A percentile compares a stretch with the other conserved stretches of the same genome.
These are phyloP conservation scores for Sinella curviseta DNA, from an alignment of 1,140 invertebrate genomes.

Conservation along the genomic window DNA sequence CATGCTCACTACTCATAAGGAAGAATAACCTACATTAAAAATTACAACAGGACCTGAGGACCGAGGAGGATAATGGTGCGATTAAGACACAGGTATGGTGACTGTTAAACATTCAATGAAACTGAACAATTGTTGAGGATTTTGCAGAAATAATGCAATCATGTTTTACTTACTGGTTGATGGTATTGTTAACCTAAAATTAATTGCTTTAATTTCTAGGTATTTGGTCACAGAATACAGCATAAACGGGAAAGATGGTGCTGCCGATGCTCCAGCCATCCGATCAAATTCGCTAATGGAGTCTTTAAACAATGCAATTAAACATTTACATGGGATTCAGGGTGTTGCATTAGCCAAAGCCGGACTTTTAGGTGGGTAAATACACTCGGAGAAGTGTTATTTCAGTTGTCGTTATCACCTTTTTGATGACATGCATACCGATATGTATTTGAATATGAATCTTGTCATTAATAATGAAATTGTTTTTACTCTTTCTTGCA, in stretches of 20 bases:
- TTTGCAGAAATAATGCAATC: neutral
- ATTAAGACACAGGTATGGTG: constrained; percentile 12
- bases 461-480: neutral
- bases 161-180: neutral
- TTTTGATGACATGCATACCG: neutral
- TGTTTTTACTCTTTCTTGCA: constrained; percentile 2
- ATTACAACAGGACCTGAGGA: too few species aligned
- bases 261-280: neutral
- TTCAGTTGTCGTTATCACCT: too few species aligned
- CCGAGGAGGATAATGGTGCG: constrained; percentile 17
- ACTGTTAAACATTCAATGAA: too few species aligned
- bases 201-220: neutral
- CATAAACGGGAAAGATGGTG: neutral
- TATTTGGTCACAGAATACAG: constrained; percentile 13
- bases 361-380: constrained; percentile 36
- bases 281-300: constrained; percentile 24
- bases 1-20: too few species aligned
- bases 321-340: constrained; percentile 40
- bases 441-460: neutral
- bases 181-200: neutral
- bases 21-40: too few species aligned
- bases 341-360: constrained; percentile 35
- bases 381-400: too few species aligned
- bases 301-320: constrained; percentile 35
- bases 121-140: neutral